Percentiles rank a stretch among this genome's conserved stretches.
Evolutionary conservation across 1,140 invertebrate genomes (phyloP).

Genomic region (Euschistus heros): DNA sequence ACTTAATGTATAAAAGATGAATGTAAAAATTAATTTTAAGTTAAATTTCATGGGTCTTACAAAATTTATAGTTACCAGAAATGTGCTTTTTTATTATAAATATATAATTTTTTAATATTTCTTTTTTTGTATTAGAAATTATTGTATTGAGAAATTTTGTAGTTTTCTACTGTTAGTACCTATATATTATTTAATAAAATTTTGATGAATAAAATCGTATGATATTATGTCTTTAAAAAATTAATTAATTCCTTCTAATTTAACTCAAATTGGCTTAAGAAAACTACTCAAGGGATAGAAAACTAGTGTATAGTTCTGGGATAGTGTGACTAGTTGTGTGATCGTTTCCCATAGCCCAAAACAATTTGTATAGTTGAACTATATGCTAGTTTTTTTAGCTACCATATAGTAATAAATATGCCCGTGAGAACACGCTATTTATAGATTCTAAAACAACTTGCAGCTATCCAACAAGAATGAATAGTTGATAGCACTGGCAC

Average conservation of each 20-base stretch:
- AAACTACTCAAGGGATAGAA: no score
- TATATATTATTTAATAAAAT: background rate
- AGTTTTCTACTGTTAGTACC: background rate
- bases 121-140: background rate
- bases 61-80: conserved; percentile 7
- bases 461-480: no score
- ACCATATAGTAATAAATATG: no score
- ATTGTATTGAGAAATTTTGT: background rate
- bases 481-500: no score
- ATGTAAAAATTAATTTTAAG: background rate
- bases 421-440: no score
- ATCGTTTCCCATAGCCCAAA: no score
- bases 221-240: background rate
- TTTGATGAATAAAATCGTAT: background rate
- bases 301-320: no score
- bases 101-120: background rate
- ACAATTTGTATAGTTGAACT: no score
- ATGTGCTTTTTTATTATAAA: background rate
- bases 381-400: no score
- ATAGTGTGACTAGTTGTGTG: no score
- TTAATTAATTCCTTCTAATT: background rate
- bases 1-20: background rate
- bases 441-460: no score
- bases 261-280: no score
- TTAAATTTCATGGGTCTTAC: background rate